Percentiles rank a stretch among this genome's conserved stretches.
These are phyloP conservation scores for Lepus timidus DNA, from an alignment of 2,113 vertebrate genomes.

Conservation along the genomic window DNA sequence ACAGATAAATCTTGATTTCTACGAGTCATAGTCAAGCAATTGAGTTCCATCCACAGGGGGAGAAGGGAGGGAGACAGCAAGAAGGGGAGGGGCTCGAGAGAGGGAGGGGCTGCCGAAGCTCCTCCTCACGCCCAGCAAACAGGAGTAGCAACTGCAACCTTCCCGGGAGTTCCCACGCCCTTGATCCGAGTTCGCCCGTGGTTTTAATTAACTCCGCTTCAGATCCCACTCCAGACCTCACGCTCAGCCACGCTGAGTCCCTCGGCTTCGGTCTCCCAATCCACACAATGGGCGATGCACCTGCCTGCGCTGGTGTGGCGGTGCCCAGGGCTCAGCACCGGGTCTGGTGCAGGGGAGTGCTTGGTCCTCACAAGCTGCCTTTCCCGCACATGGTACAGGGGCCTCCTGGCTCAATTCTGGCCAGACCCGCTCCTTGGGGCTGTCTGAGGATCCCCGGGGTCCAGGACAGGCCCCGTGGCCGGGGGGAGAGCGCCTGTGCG, in stretches of 20 bases:
- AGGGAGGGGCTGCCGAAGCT: accelerated
- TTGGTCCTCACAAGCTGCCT: neutral
- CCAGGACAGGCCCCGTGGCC: neutral
- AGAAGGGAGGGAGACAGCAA: no score
- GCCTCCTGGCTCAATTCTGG: accelerated
- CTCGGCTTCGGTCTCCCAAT: neutral
- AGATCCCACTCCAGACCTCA: neutral
- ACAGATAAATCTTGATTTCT: neutral
- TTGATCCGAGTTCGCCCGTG: neutral
- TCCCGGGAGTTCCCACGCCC: accelerated
- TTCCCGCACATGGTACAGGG: neutral
- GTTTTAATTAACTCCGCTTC: neutral
- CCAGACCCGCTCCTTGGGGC: neutral
- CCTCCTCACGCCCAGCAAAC: accelerated
- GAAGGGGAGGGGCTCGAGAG: neutral
- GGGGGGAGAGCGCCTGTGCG: accelerated
- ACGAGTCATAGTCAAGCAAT: neutral
- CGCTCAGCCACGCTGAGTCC: neutral
- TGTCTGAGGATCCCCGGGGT: neutral
- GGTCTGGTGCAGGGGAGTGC: neutral
- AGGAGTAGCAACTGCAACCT: accelerated
- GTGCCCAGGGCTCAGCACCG: neutral
- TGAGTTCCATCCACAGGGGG: neutral
- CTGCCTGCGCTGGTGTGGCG: neutral
- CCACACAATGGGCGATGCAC: no score